Base-by-base conservation (phyloP, 2,797 vertebrate species). In the Anabas testudineus region DNA sequence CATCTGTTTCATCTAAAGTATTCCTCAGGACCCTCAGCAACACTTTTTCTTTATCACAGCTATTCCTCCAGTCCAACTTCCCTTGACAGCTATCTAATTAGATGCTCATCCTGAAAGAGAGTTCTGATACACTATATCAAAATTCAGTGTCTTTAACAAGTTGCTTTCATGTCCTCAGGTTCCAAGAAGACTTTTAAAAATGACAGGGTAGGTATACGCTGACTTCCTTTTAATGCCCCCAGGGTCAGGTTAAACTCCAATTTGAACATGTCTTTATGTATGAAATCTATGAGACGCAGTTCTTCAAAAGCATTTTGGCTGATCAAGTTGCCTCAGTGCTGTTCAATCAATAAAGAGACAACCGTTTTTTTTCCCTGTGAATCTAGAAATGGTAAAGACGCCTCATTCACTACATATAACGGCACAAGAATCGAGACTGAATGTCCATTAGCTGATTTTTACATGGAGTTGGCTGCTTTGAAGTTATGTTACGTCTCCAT, bases 111-210 rank as follows among this genome's bases (percentile, higher is more conserved):
- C 77, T 85, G 60, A 84, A 85, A 76, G 73, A 82, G 58, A 24
- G 32, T 74, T 42, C 43, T 71, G 74, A 79, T 78, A 54, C 45
- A 71, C 68, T 69, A 67, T 54, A 59, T 43, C 62, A 58, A 82
- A 87, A 81, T 71, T 67, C 63, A 30, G 49, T 60, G 66, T 73
- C 64, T 84, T 74, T 89, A 87, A 84, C 71, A 74, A 86, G 70
- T 51, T 66, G 26, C 78, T 88, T 79, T 87, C 71, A 84, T 83
- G 78, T 83, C 53, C 53, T 67, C 43, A 10, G 74, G 77, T 89
- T 83, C 46, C 61, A 71, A 39, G 39, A 57, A 70, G 78, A 66
- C 72, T 52, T 79, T 74, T 49, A 71, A 55, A 82, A 76, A 80
- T 67, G 78, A 77, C 71, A 77, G 51, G 30, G 43, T 64, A 78